These are phyloP conservation scores for Micropterix aruncella DNA, from an alignment of 2,888 invertebrate species.

Conservation along the genomic window DNA sequence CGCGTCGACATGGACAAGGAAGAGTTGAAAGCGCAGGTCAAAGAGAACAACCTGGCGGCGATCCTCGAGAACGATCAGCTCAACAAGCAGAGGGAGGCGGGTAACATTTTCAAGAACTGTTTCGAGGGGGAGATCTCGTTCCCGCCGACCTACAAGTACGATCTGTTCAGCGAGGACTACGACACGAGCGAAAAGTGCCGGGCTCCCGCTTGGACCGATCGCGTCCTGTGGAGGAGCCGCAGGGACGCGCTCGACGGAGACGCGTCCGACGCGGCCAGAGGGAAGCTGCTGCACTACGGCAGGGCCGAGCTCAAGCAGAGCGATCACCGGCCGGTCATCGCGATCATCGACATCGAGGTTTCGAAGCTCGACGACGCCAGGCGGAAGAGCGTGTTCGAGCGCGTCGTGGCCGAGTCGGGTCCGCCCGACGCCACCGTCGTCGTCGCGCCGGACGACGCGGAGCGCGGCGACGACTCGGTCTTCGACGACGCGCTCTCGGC, in stretches of 20 bases:
- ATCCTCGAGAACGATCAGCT: constrained; percentile 84
- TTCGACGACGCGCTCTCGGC: constrained; percentile 74
- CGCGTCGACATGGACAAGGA: constrained; percentile 92
- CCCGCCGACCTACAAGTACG: constrained; percentile 97
- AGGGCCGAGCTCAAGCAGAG: constrained; percentile 93
- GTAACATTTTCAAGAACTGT: constrained; percentile 84
- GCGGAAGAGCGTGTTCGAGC: constrained; percentile 68
- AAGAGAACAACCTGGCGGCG: constrained; percentile 56
- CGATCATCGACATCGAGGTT: constrained; percentile 78
- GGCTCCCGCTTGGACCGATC: constrained; percentile 97
- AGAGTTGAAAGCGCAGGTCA: constrained; percentile 75
- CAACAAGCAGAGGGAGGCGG: constrained; percentile 62
- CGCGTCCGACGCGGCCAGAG: constrained; percentile 55
- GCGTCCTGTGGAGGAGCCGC: constrained; percentile 85
- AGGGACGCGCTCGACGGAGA: constrained; percentile 57
- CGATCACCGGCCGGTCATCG: constrained; percentile 93
- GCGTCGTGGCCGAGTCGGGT: constrained; percentile 75
- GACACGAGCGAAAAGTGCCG: constrained; percentile 97
- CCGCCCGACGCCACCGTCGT: constrained; percentile 93
- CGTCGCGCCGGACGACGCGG: constrained; percentile 36
- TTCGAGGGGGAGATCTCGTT: constrained; percentile 85
- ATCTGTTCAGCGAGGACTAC: constrained; percentile 95
- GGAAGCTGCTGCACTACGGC: constrained; percentile 78
- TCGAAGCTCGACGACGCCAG: constrained; percentile 63
- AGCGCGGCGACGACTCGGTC: constrained; percentile 37